Base-by-base conservation (phyloP, 2,888 invertebrate genomes). In the Pyrrhosoma nymphula region DNA sequence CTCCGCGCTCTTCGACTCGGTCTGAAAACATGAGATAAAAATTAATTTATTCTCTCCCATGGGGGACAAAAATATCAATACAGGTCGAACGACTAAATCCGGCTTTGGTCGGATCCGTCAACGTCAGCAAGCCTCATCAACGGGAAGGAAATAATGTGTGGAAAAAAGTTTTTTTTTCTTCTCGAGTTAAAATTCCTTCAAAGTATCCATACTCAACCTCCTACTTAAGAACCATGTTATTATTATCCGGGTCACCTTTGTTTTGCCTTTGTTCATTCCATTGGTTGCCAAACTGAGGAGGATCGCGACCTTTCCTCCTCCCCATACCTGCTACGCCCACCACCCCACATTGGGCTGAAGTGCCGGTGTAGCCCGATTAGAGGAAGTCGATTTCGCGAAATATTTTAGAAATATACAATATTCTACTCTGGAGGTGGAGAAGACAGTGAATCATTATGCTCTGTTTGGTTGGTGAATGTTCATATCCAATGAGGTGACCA, bases 61-160 rank as follows among this genome's bases (percentile, higher is more conserved):
- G 6, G 20, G 60, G 60, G 30, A 16, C 23, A 23, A 82, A 82
- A 82, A 82, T 82, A 82, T 82, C 82, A 82, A 82, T 82, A 82
- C 82, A 82, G 82, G 82, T 82, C 82, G 82, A 82, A 82, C 30
- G 82, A 82, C 82, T 82, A 82, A 82, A 82, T 82, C 82, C 82
- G 82, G 82, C 82, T 82, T 35, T 82, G 14, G 30, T 12, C 82
- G 35, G 35, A 82, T 82, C 82, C 82, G 82, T 82, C 82, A 82
- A 82, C 82, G 82, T 82, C 82, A 82, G 82, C 82, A 35, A 82
- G 82, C 82, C 35, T 35, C 35, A 82, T 82, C 82, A n/a, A 35
- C n/a, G 82, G 82, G 35, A 35, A 82, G 82, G 26, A 18, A 8
- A 69, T 26, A 69, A 47, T 47, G 8, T 47, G 47, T 47, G 47